A percentile compares a stretch with the other conserved stretches of the same genome.
phyloP scores from a whole-genome alignment of 2,888 invertebrate species.

The Caenorhabditis doughertyi region DNA sequence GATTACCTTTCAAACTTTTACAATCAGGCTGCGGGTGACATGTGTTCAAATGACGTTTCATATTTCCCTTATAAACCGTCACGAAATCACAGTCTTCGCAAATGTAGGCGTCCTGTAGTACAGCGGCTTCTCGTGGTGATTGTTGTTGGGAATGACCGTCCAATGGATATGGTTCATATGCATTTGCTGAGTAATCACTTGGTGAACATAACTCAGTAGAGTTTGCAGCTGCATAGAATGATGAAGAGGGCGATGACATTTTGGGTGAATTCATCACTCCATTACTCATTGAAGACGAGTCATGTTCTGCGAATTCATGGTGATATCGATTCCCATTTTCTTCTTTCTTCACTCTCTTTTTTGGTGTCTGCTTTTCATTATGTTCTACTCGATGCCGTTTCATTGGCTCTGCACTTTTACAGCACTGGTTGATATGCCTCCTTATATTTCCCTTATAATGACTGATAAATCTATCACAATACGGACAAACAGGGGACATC shows the following conservation, averaged over 20 bases:
- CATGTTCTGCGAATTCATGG: slow-evolving; percentile 17
- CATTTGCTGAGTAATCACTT: slow-evolving; percentile 23
- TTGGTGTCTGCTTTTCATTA: slow-evolving; percentile 33
- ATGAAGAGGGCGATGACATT: slow-evolving; percentile 52
- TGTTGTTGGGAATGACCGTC: slow-evolving; percentile 12
- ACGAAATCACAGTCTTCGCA: slow-evolving; percentile 80
- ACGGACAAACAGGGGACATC: slow-evolving; percentile 79
- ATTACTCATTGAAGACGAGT: slow-evolving; percentile 20
- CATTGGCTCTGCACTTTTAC: slow-evolving; percentile 67
- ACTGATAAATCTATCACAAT: slow-evolving; percentile 79
- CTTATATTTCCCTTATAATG: slow-evolving; percentile 80
- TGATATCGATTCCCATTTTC: slow-evolving; percentile 5
- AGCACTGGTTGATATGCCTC: slow-evolving; percentile 77
- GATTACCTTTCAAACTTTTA: slow-evolving; percentile 66
- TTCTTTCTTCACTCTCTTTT: slow-evolving; percentile 41
- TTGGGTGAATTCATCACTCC: slow-evolving; percentile 42
- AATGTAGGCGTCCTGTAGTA: slow-evolving; percentile 76
- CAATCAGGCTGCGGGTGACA: slow-evolving; percentile 72
- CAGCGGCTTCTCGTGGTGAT: slow-evolving; percentile 21
- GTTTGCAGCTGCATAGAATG: slow-evolving; percentile 36
- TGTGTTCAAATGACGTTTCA: slow-evolving; percentile 81
- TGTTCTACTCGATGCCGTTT: slow-evolving; percentile 55
- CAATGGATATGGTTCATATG: slow-evolving; percentile 35
- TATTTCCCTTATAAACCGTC: slow-evolving; percentile 82
- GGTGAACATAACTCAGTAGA: slow-evolving; percentile 59